Conservation (phyloP, 2,888 invertebrate species). For the Hecatera dysodea region DNA sequence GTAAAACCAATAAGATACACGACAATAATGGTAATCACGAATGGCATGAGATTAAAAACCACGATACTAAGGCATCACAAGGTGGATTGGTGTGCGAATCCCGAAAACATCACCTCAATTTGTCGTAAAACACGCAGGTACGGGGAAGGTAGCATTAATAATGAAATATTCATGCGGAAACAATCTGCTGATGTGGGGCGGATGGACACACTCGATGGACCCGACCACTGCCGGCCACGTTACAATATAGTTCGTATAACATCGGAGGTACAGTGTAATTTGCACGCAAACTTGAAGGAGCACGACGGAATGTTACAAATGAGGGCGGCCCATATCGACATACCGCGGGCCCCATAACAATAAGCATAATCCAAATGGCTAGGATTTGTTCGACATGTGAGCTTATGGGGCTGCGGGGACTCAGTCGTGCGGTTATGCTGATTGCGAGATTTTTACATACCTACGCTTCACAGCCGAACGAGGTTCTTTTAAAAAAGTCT, state of each 20-base stretch:
- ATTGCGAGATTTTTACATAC: constrained; percentile 64
- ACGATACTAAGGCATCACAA: constrained; percentile 20
- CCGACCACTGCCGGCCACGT: constrained; percentile 12
- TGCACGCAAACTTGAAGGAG: constrained; percentile 37
- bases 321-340: constrained; percentile 68
- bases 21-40: neutral
- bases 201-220: constrained; percentile 52
- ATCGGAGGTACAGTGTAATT: constrained; percentile 61
- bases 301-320: constrained; percentile 65
- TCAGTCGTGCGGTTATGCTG: constrained; percentile 65
- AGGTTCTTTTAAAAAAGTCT: constrained; percentile 44
- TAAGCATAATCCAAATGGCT: constrained; percentile 81
- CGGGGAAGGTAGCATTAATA: constrained; percentile 69
- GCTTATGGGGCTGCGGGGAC: constrained; percentile 65
- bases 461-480: constrained; percentile 44
- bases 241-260: constrained; percentile 62
- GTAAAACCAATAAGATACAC: neutral
- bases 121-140: constrained; percentile 64
- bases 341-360: constrained; percentile 77
- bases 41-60: constrained; percentile 19
- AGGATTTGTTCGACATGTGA: constrained; percentile 78
- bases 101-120: constrained; percentile 54
- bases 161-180: constrained; percentile 82
- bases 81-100: constrained; percentile 7
- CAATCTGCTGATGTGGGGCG: constrained; percentile 74